A percentile compares a stretch with the other conserved stretches of the same genome.
These are phyloP conservation scores for Odontocolon sp. DNA, from an alignment of 2,888 invertebrate genomes.

Conservation along the genomic window DNA sequence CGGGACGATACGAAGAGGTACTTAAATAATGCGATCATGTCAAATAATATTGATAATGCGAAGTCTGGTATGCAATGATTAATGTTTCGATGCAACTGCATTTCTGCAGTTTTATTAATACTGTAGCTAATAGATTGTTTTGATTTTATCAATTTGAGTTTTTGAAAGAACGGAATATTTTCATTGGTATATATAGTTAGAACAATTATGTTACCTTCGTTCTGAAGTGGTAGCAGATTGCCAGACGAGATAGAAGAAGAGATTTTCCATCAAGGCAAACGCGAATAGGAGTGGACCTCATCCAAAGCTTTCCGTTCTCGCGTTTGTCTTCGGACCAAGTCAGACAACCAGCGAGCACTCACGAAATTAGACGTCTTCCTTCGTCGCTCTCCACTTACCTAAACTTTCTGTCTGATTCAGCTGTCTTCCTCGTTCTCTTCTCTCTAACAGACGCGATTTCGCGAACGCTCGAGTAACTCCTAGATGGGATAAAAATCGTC, in stretches of 20 bases:
- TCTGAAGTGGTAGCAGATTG: background rate
- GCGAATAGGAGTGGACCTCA: slow-evolving; percentile 1
- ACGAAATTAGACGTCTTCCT: slow-evolving; percentile 51
- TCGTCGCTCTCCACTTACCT: slow-evolving; percentile 3
- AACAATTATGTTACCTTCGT: background rate
- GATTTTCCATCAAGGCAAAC: background rate
- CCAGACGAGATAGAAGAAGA: background rate
- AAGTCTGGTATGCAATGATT: too few species aligned
- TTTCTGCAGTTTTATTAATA: too few species aligned
- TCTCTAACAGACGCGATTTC: slow-evolving; percentile 16
- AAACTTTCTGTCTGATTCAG: background rate
- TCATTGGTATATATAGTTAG: background rate
- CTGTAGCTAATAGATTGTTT: too few species aligned
- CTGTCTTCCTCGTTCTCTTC: slow-evolving; percentile 10
- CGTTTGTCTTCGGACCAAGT: slow-evolving; percentile 37
- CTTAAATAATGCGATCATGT: background rate
- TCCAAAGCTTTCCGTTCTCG: slow-evolving; percentile 23
- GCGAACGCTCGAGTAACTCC: slow-evolving; percentile 8
- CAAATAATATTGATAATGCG: too few species aligned
- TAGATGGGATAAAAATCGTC: slow-evolving; percentile 46
- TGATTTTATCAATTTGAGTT: background rate
- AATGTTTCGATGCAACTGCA: too few species aligned
- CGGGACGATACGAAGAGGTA: too few species aligned
- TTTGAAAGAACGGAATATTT: background rate
- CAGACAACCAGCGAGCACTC: slow-evolving; percentile 37